phyloP scores from a whole-genome alignment of 2,797 vertebrate species.

The Helicolenus hilgendorfi region DNA sequence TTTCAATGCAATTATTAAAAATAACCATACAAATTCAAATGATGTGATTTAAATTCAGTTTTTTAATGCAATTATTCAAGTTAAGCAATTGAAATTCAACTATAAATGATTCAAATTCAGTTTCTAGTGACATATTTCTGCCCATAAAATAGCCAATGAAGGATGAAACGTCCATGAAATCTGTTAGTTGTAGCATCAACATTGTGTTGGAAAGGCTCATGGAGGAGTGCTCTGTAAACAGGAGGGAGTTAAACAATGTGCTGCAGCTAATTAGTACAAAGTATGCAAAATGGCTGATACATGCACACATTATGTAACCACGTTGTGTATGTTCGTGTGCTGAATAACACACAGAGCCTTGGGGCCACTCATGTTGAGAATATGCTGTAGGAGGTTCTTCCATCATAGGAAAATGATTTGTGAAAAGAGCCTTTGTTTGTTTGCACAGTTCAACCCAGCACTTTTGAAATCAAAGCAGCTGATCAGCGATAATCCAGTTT shows the following conservation, averaged over 20 bases:
- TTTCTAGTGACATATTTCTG: neutral
- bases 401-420: neutral
- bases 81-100: neutral
- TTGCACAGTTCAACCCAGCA: neutral
- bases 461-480: neutral
- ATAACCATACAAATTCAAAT: too few relatives aligned
- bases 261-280: constrained; percentile 40
- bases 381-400: neutral
- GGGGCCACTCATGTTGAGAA: constrained; percentile 21
- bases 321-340: constrained; percentile 19
- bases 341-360: neutral
- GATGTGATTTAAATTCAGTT: too few relatives aligned
- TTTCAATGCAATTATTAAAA: neutral
- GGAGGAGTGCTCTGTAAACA: neutral
- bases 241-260: constrained; percentile 27
- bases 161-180: neutral
- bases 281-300: constrained; percentile 23
- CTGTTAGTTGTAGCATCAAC: neutral
- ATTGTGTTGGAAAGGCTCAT: neutral
- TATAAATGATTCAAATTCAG: neutral
- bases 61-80: too few relatives aligned
- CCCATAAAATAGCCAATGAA: neutral
- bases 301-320: constrained; percentile 42
- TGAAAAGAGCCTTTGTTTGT: constrained; percentile 8
- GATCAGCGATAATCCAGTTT: neutral